Evolutionary conservation across 2,797 vertebrate genomes (phyloP), one percentile per base, ranked within the genome.

Genomic region (Alexandromys oeconomus): DNA sequence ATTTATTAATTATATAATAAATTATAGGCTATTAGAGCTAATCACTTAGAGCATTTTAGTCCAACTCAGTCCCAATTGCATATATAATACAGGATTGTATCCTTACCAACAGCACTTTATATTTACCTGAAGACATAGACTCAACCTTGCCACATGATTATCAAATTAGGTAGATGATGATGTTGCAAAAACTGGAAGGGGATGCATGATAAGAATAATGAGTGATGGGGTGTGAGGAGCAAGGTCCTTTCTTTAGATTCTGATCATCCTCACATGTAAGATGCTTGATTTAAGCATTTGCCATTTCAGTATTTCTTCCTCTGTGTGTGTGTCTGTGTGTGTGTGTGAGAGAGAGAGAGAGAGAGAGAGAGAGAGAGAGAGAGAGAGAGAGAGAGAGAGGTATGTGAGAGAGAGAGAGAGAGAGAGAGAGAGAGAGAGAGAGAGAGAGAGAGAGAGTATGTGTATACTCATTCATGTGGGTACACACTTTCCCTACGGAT

Each of bases 211-310:
- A 86, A 89, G 27, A 3, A 2, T n/a, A 17, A 67, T n/a, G 63
- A 1, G 3, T 6, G 25, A 73, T 51, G 48, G 48, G 48, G 13
- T 9, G 27, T 77, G 17, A 80, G 15, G 37, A 86, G 25, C n/a
- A 34, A 86, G 73, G 4, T 63, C 25, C 11, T 67, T 54, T 78
- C 25, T 79, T 48, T 71, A 43, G 54, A 84, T 84, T 65, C 61
- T 87, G 2, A 6, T 71, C 51, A 90, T 78, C 17, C 46, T 85
- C 46, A 37, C 13, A 29, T n/a, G 74, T 2, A 37, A 29, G 5
- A 59, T 92, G 31, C 67, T 96, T 86, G 81, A 78, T 74, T 91
- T 79, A 34, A n/a, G 12, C 15, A 54, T 92, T 91, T 92, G 85
- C 40, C 69, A 27, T 29, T 1, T 23, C 31, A 82, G 19, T 21